These are phyloP conservation scores for Cheilinus undulatus DNA, from an alignment of 2,113 vertebrate species.

Conservation along the genomic window DNA sequence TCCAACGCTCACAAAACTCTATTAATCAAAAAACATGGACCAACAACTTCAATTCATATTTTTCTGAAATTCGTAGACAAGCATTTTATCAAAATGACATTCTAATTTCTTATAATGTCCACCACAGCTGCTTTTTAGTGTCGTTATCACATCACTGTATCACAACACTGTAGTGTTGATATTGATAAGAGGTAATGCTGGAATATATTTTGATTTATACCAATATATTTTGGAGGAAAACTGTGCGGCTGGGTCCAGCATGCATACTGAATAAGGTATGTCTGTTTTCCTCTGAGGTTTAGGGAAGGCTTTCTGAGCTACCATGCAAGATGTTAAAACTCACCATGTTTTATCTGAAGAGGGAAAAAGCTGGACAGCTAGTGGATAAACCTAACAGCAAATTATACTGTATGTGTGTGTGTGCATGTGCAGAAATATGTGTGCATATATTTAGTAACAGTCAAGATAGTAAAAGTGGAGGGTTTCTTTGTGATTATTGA, in stretches of 20 bases:
- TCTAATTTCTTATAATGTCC: no score
- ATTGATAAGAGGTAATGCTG: no score
- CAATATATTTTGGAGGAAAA: slow-evolving; percentile 67
- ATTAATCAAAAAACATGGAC: no score
- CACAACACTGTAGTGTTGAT: no score
- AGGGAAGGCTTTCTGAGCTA: slow-evolving; percentile 38
- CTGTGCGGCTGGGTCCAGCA: slow-evolving; percentile 32
- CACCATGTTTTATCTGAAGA: slow-evolving; percentile 34
- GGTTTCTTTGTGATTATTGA: slow-evolving; percentile 61
- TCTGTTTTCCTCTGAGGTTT: slow-evolving; percentile 49
- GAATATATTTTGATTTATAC: no score
- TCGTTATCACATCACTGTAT: no score
- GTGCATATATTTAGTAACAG: slow-evolving; percentile 31
- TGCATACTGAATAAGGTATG: slow-evolving; percentile 37
- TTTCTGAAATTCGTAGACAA: no score
- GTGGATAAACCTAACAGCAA: slow-evolving; percentile 58
- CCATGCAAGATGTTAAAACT: slow-evolving; percentile 29
- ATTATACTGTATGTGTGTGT: no score
- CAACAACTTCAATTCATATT: no score
- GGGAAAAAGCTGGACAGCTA: slow-evolving; percentile 44
- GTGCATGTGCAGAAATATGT: slow-evolving; percentile 20
- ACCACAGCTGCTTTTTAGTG: no score
- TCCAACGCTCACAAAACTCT: no score
- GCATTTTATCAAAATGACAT: no score
- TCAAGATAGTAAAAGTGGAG: slow-evolving; percentile 52